phyloP scores from a whole-genome alignment of 2,113 vertebrate species.

The Ptyas mucosa region DNA sequence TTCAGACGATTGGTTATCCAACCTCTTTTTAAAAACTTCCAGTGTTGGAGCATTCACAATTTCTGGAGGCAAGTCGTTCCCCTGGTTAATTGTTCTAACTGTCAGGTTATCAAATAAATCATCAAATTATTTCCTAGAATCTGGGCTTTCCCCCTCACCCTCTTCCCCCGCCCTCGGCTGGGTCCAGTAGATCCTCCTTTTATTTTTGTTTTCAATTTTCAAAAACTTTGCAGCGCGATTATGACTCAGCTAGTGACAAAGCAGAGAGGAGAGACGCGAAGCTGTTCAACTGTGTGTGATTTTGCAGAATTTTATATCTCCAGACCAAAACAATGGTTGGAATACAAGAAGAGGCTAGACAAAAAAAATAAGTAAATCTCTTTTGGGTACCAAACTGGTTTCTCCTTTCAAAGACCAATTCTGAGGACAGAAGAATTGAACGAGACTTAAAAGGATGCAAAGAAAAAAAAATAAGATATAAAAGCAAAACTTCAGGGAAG shows the following conservation, averaged over 20 bases:
- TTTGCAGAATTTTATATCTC: neutral
- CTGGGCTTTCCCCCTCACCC: too few species aligned
- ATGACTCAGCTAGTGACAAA: neutral
- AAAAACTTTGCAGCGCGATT: neutral
- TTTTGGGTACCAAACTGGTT: neutral
- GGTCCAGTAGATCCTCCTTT: neutral
- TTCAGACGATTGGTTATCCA: too few species aligned
- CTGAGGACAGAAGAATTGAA: neutral
- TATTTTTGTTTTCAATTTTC: neutral
- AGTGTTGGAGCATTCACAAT: too few species aligned
- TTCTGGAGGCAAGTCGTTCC: too few species aligned
- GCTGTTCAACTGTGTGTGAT: too few species aligned
- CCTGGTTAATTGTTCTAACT: too few species aligned
- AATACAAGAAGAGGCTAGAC: neutral
- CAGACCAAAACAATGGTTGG: neutral
- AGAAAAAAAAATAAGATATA: neutral
- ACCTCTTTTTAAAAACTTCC: too few species aligned
- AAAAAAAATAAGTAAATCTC: too few species aligned
- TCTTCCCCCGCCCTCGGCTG: neutral
- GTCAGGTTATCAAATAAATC: too few species aligned
- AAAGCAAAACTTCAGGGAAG: neutral
- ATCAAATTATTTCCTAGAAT: neutral
- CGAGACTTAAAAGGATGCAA: neutral
- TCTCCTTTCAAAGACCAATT: neutral
- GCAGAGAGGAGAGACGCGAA: neutral